Base-by-base conservation (phyloP, 2,888 invertebrate genomes). In the Drosophila putrida region DNA sequence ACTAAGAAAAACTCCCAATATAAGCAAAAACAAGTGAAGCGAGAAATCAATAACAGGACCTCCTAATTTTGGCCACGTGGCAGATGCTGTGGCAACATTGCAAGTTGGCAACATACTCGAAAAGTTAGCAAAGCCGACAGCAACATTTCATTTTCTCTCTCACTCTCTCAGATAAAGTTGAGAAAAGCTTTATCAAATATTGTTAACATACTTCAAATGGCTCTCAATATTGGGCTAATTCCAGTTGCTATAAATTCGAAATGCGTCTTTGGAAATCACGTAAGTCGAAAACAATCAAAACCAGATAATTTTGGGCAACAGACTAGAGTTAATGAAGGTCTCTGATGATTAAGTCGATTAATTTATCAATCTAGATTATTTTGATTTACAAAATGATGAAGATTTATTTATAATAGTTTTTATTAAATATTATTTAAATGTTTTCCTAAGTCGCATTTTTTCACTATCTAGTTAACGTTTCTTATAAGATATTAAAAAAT, bases 11-110 rank as follows among this genome's bases (percentile, higher is more conserved):
- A 31, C 27, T 36, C 10, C 10, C 44, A 39, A 39, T 13, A 46
- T 13, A 46, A 46, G 46, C n/a, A 25, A 33, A 13, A 31, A 2
- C 27, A 11, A 39, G 33, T 62, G 27, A 51, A 46, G 49, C 62
- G 55, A 64, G 39, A 64, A 75, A 71, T 75, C 73, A 75, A 72
- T 73, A 73, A 58, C 10, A 15, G 50, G 25, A 43, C 28, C 33
- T 35, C 49, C 43, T 36, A 11, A 33, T 31, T 53, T 49, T 50
- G 41, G 55, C 36, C 58, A 62, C 57, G 46, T 58, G 49, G 13
- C 51, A 31, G 46, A 47, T 75, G 72, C 33, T 54, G 47, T 58
- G 27, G 59, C 73, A 72, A 62, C 73, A 62, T 44, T 3, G 5
- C 35, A 36, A 15, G 51, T 36, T 44, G 15, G 55, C 71, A 65